These are phyloP conservation scores for Tenthredo distinguenda DNA, from an alignment of 2,888 invertebrate genomes.

Conservation along the genomic window DNA sequence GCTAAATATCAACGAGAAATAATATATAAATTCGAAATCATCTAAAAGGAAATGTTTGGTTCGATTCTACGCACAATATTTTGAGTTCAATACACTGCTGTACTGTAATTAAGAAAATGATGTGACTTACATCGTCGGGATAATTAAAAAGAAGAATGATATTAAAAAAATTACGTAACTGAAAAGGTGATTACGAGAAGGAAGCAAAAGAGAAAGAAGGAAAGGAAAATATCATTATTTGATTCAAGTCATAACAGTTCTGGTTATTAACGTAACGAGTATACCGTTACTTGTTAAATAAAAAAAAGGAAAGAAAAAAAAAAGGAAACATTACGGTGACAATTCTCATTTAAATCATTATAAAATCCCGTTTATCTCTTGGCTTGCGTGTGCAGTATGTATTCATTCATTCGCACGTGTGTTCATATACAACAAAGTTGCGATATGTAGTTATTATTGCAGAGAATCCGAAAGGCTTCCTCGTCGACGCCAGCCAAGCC, in stretches of 20 bases:
- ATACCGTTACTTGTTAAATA: not conserved
- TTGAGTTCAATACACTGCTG: too few relatives aligned
- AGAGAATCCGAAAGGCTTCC: conserved; percentile 9
- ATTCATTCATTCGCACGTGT: conserved; percentile 19
- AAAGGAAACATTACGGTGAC: not conserved
- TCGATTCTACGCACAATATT: not conserved
- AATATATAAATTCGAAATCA: not conserved
- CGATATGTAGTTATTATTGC: conserved; percentile 9
- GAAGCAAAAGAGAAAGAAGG: not conserved
- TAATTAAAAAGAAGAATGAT: not conserved
- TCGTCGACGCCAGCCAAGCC: not conserved
- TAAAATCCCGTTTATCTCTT: conserved; percentile 20
- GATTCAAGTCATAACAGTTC: not conserved
- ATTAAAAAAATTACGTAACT: not conserved
- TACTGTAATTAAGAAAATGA: not conserved
- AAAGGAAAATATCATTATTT: not conserved
- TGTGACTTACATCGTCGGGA: not conserved
- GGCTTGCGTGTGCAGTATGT: not conserved
- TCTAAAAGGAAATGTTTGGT: not conserved
- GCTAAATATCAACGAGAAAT: not conserved
- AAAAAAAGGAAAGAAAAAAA: not conserved
- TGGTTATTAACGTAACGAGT: not conserved
- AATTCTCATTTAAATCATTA: conserved; percentile 22
- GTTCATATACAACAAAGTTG: conserved; percentile 31
- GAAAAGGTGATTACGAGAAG: not conserved